Evolutionary conservation across 1,140 invertebrate species (phyloP).

Genomic region (Pseudomyrmex concolor): DNA sequence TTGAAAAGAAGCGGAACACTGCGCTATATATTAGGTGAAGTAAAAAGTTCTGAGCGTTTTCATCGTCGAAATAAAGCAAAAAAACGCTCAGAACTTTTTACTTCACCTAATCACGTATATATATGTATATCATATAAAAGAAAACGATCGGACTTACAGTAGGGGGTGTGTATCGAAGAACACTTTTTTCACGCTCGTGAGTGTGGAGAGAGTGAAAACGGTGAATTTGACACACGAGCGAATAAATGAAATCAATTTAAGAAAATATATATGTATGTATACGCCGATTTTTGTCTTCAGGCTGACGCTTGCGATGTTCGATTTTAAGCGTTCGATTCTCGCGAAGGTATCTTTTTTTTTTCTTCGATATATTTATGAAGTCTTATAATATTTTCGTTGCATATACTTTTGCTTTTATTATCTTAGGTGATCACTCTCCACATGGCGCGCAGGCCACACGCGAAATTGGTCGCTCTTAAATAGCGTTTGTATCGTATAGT

Average conservation of each 20-base stretch:
- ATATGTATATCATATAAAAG: neutral
- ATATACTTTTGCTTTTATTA: slow-evolving; percentile 63
- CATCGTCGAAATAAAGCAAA: too few species aligned
- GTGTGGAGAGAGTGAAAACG: neutral
- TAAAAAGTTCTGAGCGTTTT: too few species aligned
- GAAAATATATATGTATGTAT: neutral
- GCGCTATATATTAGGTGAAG: too few species aligned
- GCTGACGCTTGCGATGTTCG: slow-evolving; percentile 8
- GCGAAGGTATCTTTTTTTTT: slow-evolving; percentile 16
- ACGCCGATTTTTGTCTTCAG: slow-evolving; percentile 15
- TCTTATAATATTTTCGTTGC: slow-evolving; percentile 72
- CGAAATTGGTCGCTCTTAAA: slow-evolving; percentile 29
- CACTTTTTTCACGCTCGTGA: slow-evolving; percentile 21
- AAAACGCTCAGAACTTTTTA: too few species aligned
- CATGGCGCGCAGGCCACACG: slow-evolving; percentile 1
- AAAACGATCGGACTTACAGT: slow-evolving; percentile 13
- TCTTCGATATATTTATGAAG: slow-evolving; percentile 52
- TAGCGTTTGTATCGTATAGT: slow-evolving; percentile 15
- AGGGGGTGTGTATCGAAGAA: slow-evolving; percentile 17
- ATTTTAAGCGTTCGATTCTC: slow-evolving; percentile 10
- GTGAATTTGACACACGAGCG: slow-evolving; percentile 6
- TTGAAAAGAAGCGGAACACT: slow-evolving; percentile 49
- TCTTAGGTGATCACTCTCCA: slow-evolving; percentile 58
- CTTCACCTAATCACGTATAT: too few species aligned
- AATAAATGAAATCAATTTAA: slow-evolving; percentile 24